Evolutionary conservation across 1,140 invertebrate genomes (phyloP).

Genomic region (Teleopsis dalmanni): DNA sequence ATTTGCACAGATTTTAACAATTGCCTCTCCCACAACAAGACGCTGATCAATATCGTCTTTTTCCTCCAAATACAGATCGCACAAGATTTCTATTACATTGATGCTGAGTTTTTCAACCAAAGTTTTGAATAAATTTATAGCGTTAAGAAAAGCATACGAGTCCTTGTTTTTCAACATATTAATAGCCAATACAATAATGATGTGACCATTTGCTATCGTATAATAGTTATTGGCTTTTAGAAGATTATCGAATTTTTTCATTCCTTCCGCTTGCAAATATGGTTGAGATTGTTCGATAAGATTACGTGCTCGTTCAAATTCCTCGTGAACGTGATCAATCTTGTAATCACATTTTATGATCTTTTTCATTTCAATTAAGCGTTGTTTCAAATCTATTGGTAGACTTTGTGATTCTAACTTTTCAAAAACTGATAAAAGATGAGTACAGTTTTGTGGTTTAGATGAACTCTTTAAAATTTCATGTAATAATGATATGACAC

Average conservation of each 20-base stretch:
- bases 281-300: conserved; percentile 27
- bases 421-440: too few relatives aligned
- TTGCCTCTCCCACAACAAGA: conserved; percentile 69
- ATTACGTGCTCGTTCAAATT: conserved; percentile 22
- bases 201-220: conserved; percentile 26
- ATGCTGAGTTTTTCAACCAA: conserved; percentile 31
- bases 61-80: conserved; percentile 35
- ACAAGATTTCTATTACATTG: conserved; percentile 33
- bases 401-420: too few relatives aligned
- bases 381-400: too few relatives aligned
- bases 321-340: too few relatives aligned
- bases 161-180: conserved; percentile 29
- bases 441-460: too few relatives aligned
- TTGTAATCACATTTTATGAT: too few relatives aligned
- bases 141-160: conserved; percentile 40
- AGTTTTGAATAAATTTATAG: conserved; percentile 31
- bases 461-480: too few relatives aligned
- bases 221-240: conserved; percentile 21
- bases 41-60: conserved; percentile 36
- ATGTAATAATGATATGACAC: too few relatives aligned
- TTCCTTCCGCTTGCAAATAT: conserved; percentile 37
- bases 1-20: conserved; percentile 58
- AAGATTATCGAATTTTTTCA: conserved; percentile 29
- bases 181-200: conserved; percentile 33
- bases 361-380: too few relatives aligned